Base-by-base conservation (phyloP, 2,888 invertebrate species). In the Drosophila siamana region DNA sequence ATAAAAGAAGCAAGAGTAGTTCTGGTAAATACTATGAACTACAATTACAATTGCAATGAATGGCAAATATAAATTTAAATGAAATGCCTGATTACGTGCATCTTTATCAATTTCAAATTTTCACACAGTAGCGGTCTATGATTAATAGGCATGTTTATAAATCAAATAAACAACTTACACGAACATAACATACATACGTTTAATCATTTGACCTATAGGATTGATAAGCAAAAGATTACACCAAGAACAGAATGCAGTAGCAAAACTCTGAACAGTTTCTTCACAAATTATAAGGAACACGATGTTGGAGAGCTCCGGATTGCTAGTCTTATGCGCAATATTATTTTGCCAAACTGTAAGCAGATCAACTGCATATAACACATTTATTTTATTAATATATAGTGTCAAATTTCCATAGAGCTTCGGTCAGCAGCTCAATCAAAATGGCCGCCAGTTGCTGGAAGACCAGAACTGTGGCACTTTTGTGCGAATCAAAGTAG, bases 401-500 rank as follows among this genome's bases (percentile, higher is more conserved):
- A 11, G 11, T 1, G 5, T 33, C n/a, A 0, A n/a, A 1, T 1
- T 9, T 16, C 1, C 16, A 8, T 11, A 64, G 64, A 9, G 28
- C 3, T 22, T 38, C 38, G 41, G 15, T 11, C 26, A 48, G 15
- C 38, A 24, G 6, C 3, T 64, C 0, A 57, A 64, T 47, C 28
- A 4, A 2, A 26, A 36, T n/a, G 70, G 70, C 2, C 7, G 55
- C 38, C 59, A 46, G 0, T 0, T 71, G 6, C 38, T 71, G 51
- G 38, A 48, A 2, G 19, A 36, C 7, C 62, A 62, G 33, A 40
- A 19, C 4, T 72, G 72, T n/a, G 72, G 72, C 2, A 26, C 4
- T 6, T 72, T 72, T 19, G 6, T 11, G 0, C 36, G 48, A 0
- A 43, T 62, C 0, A 54, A 46, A 9, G 22, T 72, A 1, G 24